Evolutionary conservation across 2,888 invertebrate species (phyloP), one percentile per base, ranked within the genome.

Genomic region (Mythimna ferrago): DNA sequence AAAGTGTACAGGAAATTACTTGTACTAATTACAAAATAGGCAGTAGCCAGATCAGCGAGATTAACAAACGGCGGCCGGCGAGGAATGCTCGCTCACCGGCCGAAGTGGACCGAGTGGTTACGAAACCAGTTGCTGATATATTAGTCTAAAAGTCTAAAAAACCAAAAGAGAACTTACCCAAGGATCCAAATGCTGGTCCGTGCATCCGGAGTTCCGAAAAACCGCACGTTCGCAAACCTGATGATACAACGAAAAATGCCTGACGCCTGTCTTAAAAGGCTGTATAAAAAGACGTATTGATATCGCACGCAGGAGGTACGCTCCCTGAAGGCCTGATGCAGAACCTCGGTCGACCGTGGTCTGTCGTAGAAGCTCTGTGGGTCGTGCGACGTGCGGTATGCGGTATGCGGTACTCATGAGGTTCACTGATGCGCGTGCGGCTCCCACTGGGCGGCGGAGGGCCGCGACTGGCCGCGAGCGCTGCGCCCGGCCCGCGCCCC

Each of bases 401-500:
- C 93, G 95, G 88, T 84, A 83, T 82, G 84, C 76, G 76, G 81
- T 81, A 81, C 81, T 82, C 81, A 75, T 71, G 82, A 81, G 81
- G 82, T 81, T 75, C 82, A 82, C 80, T 84, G 85, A 88, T 87
- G 92, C 89, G 88, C 88, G 89, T 87, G 89, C 91, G 90, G 85
- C 89, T 88, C 87, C 89, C 92, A 92, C 93, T 93, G 94, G 90
- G 91, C 92, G 93, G 92, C 91, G 90, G 89, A 87, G 91, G 91
- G 91, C 92, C 91, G 91, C 90, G 90, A 91, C 91, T 92, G 90
- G 90, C 91, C 91, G 86, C 90, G 93, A 86, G 87, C 89, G 88
- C 88, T 87, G 83, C 87, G 85, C 84, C 88, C 88, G 89, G 84
- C 72, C 82, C 76, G 72, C 76, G 67, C 81, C 83, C 88, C 80